Percentiles rank a stretch among this genome's conserved stretches.
Evolutionary conservation across 2,888 invertebrate species (phyloP).

Genomic region (Tipula lateralis): DNA sequence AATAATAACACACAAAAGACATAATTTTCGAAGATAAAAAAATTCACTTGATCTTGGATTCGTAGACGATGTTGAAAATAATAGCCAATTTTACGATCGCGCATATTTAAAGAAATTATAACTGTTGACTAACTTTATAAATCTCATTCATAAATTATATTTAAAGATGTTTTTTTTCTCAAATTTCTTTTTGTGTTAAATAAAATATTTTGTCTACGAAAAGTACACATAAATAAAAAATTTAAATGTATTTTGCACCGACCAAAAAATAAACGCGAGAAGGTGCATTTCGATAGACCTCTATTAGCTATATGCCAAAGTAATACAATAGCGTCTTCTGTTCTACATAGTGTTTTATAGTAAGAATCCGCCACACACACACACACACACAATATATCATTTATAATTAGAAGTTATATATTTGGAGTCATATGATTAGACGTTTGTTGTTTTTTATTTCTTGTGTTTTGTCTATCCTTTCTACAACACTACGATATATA

Average conservation of each 20-base stretch:
- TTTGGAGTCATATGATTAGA: not conserved
- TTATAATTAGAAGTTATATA: not conserved
- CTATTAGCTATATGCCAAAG: not conserved
- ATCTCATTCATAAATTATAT: constrained; percentile 19
- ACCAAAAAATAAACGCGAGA: not conserved
- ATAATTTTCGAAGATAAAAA: not conserved
- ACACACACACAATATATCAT: not conserved
- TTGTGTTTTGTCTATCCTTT: not conserved
- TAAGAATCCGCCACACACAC: not conserved
- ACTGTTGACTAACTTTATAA: constrained; percentile 14
- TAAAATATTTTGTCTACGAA: constrained; percentile 11
- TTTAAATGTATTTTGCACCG: not conserved
- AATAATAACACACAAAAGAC: not conserved
- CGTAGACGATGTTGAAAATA: constrained; percentile 19
- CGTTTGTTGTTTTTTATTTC: not conserved
- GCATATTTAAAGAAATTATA: constrained; percentile 19
- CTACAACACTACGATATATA: not conserved
- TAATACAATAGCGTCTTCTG: not conserved
- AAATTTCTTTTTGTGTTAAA: not conserved
- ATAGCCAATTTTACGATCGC: constrained; percentile 7
- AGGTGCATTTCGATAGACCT: not conserved
- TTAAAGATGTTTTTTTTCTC: not conserved
- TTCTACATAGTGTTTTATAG: not conserved
- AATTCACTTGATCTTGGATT: constrained; percentile 11
- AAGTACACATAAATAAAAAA: not conserved